Percentiles rank a stretch among this genome's conserved stretches.
phyloP scores from a whole-genome alignment of 2,797 vertebrate genomes.

The Crocodylus rhombifer region DNA sequence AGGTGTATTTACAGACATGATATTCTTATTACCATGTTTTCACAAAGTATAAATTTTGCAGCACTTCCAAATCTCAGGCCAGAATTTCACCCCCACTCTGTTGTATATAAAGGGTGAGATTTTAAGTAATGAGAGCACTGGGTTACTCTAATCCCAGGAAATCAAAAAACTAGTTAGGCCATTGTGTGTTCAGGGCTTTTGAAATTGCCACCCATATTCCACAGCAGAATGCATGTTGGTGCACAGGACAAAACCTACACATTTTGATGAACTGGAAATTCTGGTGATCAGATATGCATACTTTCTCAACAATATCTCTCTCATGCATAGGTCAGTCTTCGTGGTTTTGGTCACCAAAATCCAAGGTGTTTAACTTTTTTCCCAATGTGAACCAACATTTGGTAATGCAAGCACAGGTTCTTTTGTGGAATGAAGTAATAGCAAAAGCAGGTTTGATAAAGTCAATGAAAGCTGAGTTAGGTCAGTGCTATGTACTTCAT shows the following conservation, averaged over 20 bases:
- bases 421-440: not conserved
- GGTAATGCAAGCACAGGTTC: not conserved
- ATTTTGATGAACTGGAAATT: not conserved
- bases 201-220: not conserved
- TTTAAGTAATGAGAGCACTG: not conserved
- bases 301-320: not conserved
- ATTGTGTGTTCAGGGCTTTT: not conserved
- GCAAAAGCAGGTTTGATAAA: not conserved
- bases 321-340: not conserved
- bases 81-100: not conserved
- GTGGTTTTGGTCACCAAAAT: not conserved
- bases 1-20: not conserved
- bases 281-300: not conserved
- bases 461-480: not conserved
- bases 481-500: not conserved
- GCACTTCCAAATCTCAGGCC: not conserved
- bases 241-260: not conserved
- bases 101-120: not conserved
- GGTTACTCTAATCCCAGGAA: not conserved
- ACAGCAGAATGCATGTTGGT: not conserved
- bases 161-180: not conserved
- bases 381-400: not conserved
- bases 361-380: not conserved
- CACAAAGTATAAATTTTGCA: not conserved
- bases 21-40: not conserved